Base-by-base conservation (phyloP, 2,888 invertebrate genomes). In the Cyclophora albipunctata region DNA sequence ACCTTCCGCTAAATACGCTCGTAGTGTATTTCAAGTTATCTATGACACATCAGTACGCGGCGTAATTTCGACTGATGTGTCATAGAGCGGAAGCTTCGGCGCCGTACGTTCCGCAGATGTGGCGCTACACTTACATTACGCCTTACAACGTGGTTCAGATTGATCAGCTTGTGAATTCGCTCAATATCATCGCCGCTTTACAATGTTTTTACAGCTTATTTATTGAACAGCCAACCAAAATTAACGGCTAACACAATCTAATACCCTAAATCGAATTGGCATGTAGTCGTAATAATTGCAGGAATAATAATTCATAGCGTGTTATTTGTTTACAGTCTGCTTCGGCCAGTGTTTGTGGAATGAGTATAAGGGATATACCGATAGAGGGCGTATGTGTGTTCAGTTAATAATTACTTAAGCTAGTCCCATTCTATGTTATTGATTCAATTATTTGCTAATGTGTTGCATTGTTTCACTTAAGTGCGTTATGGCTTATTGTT, bases 331-430 rank as follows among this genome's bases (percentile, higher is more conserved):
- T 84, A 75, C 78, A 67, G 67, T 77, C 67, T 75, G 71, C 77
- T 73, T 63, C 67, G 69, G 69, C 67, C 73, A 75, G 71, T 86
- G 84, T 86, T 84, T 84, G 78, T 66, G 59, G 67, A 78, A 78
- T 75, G 78, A 78, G 79, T 78, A 83, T 83, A 84, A 83, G 83
- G 83, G 82, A 81, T 79, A 72, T 75, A 73, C 67, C 78, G 78
- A 80, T 79, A 79, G 73, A 82, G 78, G 74, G 69, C 72, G 63
- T 37, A 53, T 84, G 79, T 84, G 73, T 85, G 67, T 74, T 74
- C 70, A 74, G 81, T 78, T 81, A 85, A 85, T 84, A 86, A 84
- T 84, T 85, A 81, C 84, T 81, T 80, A 76, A 78, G 75, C 71
- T 61, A 63, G 68, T 67, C 66, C 66, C 74, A 74, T 74, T 69